Base-by-base conservation (phyloP, 2,888 invertebrate species). In the Trachelus tabidus region DNA sequence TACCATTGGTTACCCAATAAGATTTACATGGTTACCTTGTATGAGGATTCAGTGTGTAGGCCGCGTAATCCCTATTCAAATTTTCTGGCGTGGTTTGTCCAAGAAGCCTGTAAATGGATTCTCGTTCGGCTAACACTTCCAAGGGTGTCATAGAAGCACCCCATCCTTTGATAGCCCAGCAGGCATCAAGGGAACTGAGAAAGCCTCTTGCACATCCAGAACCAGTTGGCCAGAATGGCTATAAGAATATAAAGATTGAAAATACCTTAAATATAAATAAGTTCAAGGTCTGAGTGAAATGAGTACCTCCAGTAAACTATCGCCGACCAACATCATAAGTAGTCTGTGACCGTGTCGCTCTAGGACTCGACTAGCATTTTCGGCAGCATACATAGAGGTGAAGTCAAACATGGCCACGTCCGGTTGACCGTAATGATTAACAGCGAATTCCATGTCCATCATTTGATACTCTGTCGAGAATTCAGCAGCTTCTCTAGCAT, bases 331-430 rank as follows among this genome's bases (percentile, higher is more conserved):
- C 86, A 96, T 96, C 93, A 97, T 96, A 30, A 99, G 93, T 9
- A 99, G 93, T 73, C 95, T 95, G 83, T 96, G 95, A 0, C 97
- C 97, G 82, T 95, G 79, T 77, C 93, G 92, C 86, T 95, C 96
- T 23, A 97, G 91, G 33, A 98, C 95, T 88, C 97, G 94, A 85
- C 97, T 97, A 11, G 99, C 98, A 92, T 98, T 98, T 92, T 98
- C 98, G 0, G 99, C 98, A 0, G 98, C 97, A 92, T 97, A 99
- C 97, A 99, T 98, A 1, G 98, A 98, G 0, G 99, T 99, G 91
- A 99, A 99, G 92, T 99, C 99, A 92, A 99, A 99, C 95, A 99
- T 97, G 73, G 99, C 98, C 1, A 99, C 98, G 92, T 99, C 99
- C 0, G 98, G 97, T 90, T 98, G 97, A 0, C 98, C 98, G 90